Percentiles rank a stretch among this genome's conserved stretches.
These are phyloP conservation scores for Cremastobaeus sp. DNA, from an alignment of 2,888 invertebrate species.

Conservation along the genomic window DNA sequence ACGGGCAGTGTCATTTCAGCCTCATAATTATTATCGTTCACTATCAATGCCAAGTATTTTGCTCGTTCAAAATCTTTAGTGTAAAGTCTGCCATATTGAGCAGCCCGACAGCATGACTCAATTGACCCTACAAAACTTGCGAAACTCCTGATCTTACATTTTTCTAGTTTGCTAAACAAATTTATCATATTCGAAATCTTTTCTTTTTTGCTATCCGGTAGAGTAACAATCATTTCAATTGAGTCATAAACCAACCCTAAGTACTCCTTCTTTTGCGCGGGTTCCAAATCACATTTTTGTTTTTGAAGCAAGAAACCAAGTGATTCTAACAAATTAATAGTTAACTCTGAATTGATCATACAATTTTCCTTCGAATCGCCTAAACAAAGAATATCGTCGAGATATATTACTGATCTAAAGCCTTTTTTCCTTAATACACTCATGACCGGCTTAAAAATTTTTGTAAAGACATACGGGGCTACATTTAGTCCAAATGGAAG, in stretches of 20 bases:
- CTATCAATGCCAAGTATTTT: conserved; percentile 14
- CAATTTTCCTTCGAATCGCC: conserved; percentile 5
- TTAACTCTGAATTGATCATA: neutral
- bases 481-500: no score
- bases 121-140: conserved; percentile 40
- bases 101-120: conserved; percentile 32
- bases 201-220: conserved; percentile 9
- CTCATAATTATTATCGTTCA: conserved; percentile 13
- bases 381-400: conserved; percentile 24
- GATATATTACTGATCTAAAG: no score
- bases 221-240: conserved; percentile 8
- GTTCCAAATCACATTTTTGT: conserved; percentile 5
- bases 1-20: neutral
- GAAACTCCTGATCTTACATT: conserved; percentile 19
- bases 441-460: conserved; percentile 60
- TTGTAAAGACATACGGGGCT: conserved; percentile 59
- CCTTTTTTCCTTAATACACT: no score
- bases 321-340: conserved; percentile 2
- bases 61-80: conserved; percentile 39
- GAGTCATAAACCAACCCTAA: conserved; percentile 16
- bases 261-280: conserved; percentile 5
- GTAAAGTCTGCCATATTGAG: conserved; percentile 32
- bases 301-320: conserved; percentile 9
- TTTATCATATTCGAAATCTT: conserved; percentile 5
- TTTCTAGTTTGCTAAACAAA: neutral